These are phyloP conservation scores for Ochropleura leucogaster DNA, from an alignment of 2,888 invertebrate species.

Conservation along the genomic window DNA sequence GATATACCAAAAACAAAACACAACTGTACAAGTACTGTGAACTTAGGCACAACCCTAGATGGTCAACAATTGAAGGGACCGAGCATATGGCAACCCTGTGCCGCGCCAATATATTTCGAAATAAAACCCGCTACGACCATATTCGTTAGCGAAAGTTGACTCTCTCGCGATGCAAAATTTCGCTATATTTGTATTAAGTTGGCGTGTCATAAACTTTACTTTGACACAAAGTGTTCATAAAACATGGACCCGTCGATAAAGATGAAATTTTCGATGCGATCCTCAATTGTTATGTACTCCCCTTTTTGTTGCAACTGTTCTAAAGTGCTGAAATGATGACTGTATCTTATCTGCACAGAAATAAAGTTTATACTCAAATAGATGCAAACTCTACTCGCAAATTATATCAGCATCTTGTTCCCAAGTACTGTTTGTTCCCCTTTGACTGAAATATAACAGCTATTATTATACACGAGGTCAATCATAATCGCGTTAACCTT, in stretches of 20 bases:
- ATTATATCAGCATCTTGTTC: conserved; percentile 36
- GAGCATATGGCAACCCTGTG: conserved; percentile 66
- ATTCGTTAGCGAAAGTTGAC: conserved; percentile 85
- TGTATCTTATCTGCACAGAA: conserved; percentile 4
- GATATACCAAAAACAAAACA: conserved; percentile 40
- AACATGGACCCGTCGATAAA: conserved; percentile 58
- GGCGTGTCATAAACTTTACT: conserved; percentile 76
- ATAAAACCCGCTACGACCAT: conserved; percentile 79
- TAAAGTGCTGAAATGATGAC: conserved; percentile 22
- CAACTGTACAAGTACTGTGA: conserved; percentile 53
- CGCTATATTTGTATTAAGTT: conserved; percentile 79
- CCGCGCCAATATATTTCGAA: conserved; percentile 72
- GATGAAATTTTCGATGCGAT: conserved; percentile 39
- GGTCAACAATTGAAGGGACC: conserved; percentile 64
- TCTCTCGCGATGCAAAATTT: conserved; percentile 76
- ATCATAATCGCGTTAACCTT: conserved; percentile 48
- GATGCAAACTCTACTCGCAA: conserved; percentile 13
- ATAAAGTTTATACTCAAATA: conserved; percentile 19
- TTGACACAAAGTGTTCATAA: conserved; percentile 70
- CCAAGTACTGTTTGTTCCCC: not conserved
- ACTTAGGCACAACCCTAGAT: conserved; percentile 62
- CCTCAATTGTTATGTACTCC: conserved; percentile 48
- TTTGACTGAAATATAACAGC: conserved; percentile 12
- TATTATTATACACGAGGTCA: conserved; percentile 36
- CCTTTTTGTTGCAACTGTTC: conserved; percentile 25